Evolutionary conservation across 2,888 invertebrate species (phyloP).

Genomic region (Mellilla xanthometata): DNA sequence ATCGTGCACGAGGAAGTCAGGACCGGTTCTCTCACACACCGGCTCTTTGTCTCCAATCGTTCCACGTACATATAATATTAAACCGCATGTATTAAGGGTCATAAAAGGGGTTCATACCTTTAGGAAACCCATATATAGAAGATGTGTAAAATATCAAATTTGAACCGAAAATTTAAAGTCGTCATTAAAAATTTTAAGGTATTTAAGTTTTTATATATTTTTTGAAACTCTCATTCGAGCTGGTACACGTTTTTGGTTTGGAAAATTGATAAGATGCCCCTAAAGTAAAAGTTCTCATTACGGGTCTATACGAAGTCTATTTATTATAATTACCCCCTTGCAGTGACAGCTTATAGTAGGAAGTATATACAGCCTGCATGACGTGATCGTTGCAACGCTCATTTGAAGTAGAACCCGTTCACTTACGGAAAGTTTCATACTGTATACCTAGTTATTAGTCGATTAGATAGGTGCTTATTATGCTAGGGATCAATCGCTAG

Average conservation of each 20-base stretch:
- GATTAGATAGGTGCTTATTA: neutral
- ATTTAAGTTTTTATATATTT: too few relatives aligned
- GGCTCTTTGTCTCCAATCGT: constrained; percentile 53
- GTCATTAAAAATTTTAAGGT: too few relatives aligned
- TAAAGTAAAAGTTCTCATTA: neutral
- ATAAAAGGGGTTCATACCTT: neutral
- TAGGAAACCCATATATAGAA: too few relatives aligned
- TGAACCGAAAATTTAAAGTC: too few relatives aligned
- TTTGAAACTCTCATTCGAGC: too few relatives aligned
- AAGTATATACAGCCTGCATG: constrained; percentile 48
- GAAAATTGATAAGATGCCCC: too few relatives aligned
- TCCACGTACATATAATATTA: neutral
- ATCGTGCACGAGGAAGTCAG: constrained; percentile 65
- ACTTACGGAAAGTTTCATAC: constrained; percentile 30
- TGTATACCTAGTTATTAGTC: constrained; percentile 3
- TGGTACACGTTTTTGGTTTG: too few relatives aligned
- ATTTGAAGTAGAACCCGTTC: constrained; percentile 39
- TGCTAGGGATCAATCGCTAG: neutral
- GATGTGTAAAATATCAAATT: too few relatives aligned
- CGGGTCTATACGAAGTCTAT: constrained; percentile 56
- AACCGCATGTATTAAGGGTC: neutral
- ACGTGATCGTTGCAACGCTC: constrained; percentile 48
- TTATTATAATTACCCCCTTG: constrained; percentile 67
- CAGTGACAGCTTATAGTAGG: constrained; percentile 57
- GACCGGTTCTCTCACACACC: constrained; percentile 59